phyloP scores from a whole-genome alignment of 1,140 invertebrate genomes.

The Caenorhabditis brenneri region DNA sequence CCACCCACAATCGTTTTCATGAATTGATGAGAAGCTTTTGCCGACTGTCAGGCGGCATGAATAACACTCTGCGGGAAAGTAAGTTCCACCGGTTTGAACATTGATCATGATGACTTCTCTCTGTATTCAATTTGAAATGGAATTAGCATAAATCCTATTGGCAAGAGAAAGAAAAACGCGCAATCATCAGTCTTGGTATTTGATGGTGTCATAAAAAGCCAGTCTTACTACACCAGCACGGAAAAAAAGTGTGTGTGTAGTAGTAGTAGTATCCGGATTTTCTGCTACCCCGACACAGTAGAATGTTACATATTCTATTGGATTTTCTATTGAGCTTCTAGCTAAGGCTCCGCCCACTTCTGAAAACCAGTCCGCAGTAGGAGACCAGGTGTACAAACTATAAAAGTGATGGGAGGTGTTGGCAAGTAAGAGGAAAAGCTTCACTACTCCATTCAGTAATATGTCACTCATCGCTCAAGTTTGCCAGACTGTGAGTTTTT shows the following conservation, averaged over 20 bases:
- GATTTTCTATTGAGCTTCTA: background rate
- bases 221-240: background rate
- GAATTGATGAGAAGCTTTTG: too few species aligned
- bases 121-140: background rate
- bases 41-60: too few species aligned
- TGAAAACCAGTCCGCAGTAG: too few species aligned
- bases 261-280: conserved; percentile 24
- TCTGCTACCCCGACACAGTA: background rate
- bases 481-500: conserved; percentile 4
- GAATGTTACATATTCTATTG: background rate
- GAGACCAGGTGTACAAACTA: background rate
- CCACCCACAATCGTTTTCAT: too few species aligned
- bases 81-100: conserved; percentile 18
- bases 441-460: background rate
- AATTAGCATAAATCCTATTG: conserved; percentile 44
- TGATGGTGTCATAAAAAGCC: conserved; percentile 15
- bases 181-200: background rate
- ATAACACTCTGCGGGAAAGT: background rate
- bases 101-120: background rate
- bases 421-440: background rate
- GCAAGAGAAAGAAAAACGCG: background rate
- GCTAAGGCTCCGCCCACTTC: background rate
- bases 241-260: background rate
- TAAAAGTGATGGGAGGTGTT: background rate
- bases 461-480: background rate